Evolutionary conservation across 2,888 invertebrate species (phyloP), one percentile per base, ranked within the genome.

Genomic region (Bhutanitis thaidina): DNA sequence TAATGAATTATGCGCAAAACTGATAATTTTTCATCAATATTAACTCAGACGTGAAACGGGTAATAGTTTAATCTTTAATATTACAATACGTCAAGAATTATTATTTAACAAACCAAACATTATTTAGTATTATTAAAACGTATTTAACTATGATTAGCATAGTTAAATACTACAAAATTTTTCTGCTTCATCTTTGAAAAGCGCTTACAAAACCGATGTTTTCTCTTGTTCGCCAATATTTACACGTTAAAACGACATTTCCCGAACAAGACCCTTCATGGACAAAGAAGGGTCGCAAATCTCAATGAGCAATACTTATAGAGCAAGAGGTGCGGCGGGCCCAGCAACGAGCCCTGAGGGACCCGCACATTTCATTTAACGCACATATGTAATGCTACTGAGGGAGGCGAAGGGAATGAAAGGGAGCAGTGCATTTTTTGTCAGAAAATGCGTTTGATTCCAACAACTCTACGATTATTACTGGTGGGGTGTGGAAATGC

Each of bases 181-280:
- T 20, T 27, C 9, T 9, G 14, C n/a, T 29, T 30, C 15, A 10
- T 29, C 27, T 25, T 20, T 39, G 25, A 25, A 12, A 39, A 27
- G 20, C 25, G n/a, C 10, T 29, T 16, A 49, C 43, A 63, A 61
- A 61, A 57, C 54, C 53, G 55, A 55, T 56, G 54, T 61, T 60
- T 25, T 57, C 54, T 58, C 57, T 64, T 56, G 20, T 50, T 40
- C 20, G 29, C 16, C 70, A 77, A 79, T 80, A 80, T 80, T 83
- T 81, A 81, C 81, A 80, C 67, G 71, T 74, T 75, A 77, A 80
- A 74, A 76, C 67, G 74, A 75, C 75, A 63, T 70, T 64, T 60
- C 61, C 43, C 49, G 36, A 34, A 45, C 58, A 57, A 59, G 59
- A 58, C 57, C 62, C 68, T 68, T 58, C 56, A 56, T 55, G 50